Evolutionary conservation across 2,888 invertebrate genomes (phyloP), one percentile per base, ranked within the genome.

Genomic region (Leptothorax acervorum): DNA sequence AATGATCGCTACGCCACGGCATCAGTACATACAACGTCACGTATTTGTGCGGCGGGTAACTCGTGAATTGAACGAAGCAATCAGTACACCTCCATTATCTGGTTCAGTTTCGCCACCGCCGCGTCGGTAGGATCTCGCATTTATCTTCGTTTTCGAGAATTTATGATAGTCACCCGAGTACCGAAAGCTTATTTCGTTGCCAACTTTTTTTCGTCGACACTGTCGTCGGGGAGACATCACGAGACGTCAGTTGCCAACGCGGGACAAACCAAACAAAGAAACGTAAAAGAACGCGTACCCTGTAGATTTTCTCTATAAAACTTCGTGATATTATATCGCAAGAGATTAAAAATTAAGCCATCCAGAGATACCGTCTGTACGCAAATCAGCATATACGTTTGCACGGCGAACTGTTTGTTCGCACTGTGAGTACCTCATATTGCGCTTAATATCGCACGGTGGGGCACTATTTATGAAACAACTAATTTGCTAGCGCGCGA

Each of bases 61-160:
- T 88, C 88, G 83, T 85, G 88, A 88, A 88, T 88, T 65, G 88
- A 83, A 70, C 85, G 83, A 85, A 85, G 82, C 89, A 85, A 88
- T 89, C 88, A 88, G 83, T 85, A 82, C 71, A 70, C 74, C 63
- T 71, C 82, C 84, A 88, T 85, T 88, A 88, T 86, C 86, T 74
- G 86, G 76, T 88, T 88, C 62, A 76, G 84, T 74, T 86, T 84
- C 86, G 28, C 57, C 51, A 81, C 76, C 55, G 53, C 60, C 76
- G 81, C 63, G 85, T 74, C 73, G 68, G 51, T 39, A 76, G 76
- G 65, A 83, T 78, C 79, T 65, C 68, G 82, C 83, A 74, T 85
- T 87, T 82, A 81, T 87, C 75, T 83, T 85, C 82, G 87, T 83
- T 85, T 81, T 74, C 62, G 35, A 66, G 78, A 82, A 87, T 87